Percentiles rank a stretch among this genome's conserved stretches.
These are phyloP conservation scores for Cinara cedri DNA, from an alignment of 2,888 invertebrate species.

Conservation along the genomic window DNA sequence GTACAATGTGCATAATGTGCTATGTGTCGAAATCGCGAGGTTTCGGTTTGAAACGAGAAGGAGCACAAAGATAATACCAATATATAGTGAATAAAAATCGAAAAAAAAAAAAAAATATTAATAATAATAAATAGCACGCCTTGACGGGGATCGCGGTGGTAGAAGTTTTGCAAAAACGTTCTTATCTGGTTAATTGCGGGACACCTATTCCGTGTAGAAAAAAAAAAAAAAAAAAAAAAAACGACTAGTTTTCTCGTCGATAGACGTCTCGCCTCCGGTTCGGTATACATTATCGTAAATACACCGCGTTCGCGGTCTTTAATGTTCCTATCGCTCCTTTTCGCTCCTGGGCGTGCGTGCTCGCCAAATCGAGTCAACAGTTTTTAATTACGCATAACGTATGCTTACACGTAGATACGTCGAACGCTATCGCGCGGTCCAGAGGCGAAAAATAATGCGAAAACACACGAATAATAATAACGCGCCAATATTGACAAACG, in stretches of 20 bases:
- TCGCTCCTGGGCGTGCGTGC: slow-evolving; percentile 30
- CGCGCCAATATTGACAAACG: no score
- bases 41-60: no score
- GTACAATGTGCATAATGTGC: no score
- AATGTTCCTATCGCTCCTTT: background rate
- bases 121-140: no score
- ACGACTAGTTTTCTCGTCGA: background rate
- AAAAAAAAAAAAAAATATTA: no score
- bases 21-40: no score
- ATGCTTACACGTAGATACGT: no score
- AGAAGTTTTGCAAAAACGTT: background rate
- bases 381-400: background rate
- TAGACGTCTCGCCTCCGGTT: slow-evolving; percentile 22
- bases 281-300: background rate
- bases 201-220: background rate
- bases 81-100: no score
- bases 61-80: no score
- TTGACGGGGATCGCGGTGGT: no score
- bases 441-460: background rate
- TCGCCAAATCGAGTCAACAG: background rate
- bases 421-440: background rate
- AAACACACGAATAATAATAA: background rate
- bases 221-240: no score
- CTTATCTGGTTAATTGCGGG: background rate
- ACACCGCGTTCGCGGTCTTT: background rate